These are phyloP conservation scores for Megalopta genalis DNA, from an alignment of 1,140 invertebrate genomes.

Conservation along the genomic window DNA sequence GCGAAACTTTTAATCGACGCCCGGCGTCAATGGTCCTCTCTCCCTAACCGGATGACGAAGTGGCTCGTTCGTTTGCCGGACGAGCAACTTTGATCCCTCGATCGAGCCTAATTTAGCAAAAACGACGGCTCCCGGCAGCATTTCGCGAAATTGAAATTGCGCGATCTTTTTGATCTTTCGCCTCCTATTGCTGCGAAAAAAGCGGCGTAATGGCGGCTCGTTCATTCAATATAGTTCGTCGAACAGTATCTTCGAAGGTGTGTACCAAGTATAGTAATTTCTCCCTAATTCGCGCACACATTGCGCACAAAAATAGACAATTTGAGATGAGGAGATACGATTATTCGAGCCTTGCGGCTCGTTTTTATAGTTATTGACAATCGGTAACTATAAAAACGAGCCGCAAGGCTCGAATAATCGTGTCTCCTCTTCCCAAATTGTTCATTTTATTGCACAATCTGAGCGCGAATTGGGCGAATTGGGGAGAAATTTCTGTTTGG, in stretches of 20 bases:
- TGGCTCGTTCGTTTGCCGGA: constrained; percentile 4
- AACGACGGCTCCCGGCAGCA: not conserved
- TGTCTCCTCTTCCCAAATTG: too few species aligned
- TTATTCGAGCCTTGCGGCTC: too few species aligned
- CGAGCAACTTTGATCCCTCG: constrained; percentile 24
- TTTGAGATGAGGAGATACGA: too few species aligned
- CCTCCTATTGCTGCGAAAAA: not conserved
- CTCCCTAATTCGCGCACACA: too few species aligned
- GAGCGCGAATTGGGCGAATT: too few species aligned
- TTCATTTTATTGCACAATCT: too few species aligned
- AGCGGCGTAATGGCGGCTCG: not conserved
- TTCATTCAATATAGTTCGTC: not conserved
- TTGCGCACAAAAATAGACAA: too few species aligned
- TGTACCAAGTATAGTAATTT: too few species aligned
- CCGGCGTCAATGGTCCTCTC: constrained; percentile 38
- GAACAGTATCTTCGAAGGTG: not conserved
- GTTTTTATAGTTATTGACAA: too few species aligned
- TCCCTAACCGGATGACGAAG: constrained; percentile 17
- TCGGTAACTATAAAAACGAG: too few species aligned
- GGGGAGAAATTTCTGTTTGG: too few species aligned
- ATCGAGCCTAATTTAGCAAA: constrained; percentile 34
- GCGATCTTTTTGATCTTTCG: constrained; percentile 27
- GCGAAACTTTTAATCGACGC: constrained; percentile 75
- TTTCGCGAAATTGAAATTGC: constrained; percentile 42
- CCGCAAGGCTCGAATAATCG: too few species aligned